Evolutionary conservation across 2,113 vertebrate genomes (phyloP).

Genomic region (Oplegnathus fasciatus): DNA sequence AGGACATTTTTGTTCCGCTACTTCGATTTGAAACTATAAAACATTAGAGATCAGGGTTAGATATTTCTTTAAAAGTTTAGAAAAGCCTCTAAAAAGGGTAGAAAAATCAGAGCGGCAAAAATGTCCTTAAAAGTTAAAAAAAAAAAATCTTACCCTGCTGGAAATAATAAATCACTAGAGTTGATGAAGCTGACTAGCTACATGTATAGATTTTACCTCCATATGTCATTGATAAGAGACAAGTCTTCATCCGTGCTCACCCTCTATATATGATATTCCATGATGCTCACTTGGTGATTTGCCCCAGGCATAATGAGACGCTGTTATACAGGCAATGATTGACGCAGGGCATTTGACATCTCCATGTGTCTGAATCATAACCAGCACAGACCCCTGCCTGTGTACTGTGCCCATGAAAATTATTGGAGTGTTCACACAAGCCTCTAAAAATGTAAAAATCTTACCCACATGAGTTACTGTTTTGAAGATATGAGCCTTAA

Average conservation of each 20-base stretch:
- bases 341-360: not conserved
- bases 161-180: no score
- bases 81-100: no score
- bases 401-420: no score
- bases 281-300: not conserved
- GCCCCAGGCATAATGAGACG: not conserved
- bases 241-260: not conserved
- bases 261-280: not conserved
- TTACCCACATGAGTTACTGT: not conserved
- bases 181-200: no score
- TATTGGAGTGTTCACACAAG: not conserved
- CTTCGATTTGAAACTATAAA: no score
- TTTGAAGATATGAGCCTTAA: not conserved
- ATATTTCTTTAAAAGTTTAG: no score
- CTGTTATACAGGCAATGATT: not conserved
- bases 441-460: not conserved
- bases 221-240: not conserved
- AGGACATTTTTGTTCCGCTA: not conserved
- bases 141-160: no score
- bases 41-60: no score
- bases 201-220: not conserved
- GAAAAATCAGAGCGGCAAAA: no score
- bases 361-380: not conserved
- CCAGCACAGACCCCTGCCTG: not conserved
- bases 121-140: no score